Percentiles rank a stretch among this genome's conserved stretches.
phyloP scores from a whole-genome alignment of 1,140 invertebrate genomes.

The Sipha flava region DNA sequence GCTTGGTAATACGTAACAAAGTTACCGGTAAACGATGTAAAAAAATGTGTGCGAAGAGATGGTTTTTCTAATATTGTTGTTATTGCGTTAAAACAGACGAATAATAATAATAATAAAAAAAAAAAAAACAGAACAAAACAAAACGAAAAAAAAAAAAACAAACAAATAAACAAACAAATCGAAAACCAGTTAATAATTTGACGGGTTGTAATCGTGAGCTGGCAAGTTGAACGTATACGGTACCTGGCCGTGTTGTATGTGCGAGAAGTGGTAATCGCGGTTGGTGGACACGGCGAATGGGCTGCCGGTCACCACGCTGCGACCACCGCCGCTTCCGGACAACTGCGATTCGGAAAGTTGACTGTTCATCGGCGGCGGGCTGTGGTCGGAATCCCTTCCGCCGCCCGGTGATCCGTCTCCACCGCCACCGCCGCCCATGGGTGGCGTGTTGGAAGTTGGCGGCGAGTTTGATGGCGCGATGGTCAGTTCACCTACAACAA shows the following conservation, averaged over 20 bases:
- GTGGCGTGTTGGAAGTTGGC: constrained; percentile 55
- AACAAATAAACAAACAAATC: background rate
- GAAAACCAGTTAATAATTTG: constrained; percentile 30
- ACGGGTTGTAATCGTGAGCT: constrained; percentile 34
- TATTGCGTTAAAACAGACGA: background rate
- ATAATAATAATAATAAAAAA: constrained; percentile 12
- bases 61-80: background rate
- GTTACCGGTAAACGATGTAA: no score
- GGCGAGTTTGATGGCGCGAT: constrained; percentile 51
- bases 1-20: no score
- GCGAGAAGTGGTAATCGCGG: constrained; percentile 75
- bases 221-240: constrained; percentile 38
- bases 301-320: constrained; percentile 46
- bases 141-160: background rate
- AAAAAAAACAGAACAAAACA: constrained; percentile 2
- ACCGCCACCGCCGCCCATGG: constrained; percentile 40
- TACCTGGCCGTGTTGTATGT: constrained; percentile 86
- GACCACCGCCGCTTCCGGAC: constrained; percentile 45
- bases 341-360: constrained; percentile 44
- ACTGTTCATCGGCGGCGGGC: constrained; percentile 46
- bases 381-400: constrained; percentile 38
- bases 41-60: no score
- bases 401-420: constrained; percentile 36
- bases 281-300: constrained; percentile 49
- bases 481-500: constrained; percentile 45